Evolutionary conservation across 2,888 invertebrate species (phyloP).

Genomic region (Cecidostiba fungosa): DNA sequence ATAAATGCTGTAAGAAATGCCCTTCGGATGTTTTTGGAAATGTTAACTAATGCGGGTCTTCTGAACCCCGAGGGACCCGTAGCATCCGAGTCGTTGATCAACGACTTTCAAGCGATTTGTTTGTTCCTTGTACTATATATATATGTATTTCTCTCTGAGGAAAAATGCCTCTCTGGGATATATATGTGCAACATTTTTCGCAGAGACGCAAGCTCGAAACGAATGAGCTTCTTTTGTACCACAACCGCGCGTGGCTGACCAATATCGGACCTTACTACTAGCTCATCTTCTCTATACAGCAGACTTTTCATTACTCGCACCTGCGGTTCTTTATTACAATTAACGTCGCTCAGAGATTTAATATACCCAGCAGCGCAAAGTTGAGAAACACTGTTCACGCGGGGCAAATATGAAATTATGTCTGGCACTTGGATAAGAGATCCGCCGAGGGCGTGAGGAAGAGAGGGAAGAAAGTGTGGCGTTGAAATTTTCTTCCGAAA

Average conservation of each 20-base stretch:
- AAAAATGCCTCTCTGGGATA: neutral
- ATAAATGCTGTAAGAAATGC: neutral
- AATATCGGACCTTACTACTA: neutral
- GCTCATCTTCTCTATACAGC: neutral
- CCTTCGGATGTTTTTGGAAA: slow-evolving; percentile 1
- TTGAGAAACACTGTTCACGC: neutral
- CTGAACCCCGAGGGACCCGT: neutral
- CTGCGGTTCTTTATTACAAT: neutral
- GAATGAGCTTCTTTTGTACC: neutral
- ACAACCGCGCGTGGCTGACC: neutral
- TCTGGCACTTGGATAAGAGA: neutral
- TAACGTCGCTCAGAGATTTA: neutral
- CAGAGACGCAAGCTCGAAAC: neutral
- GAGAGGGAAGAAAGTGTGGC: neutral
- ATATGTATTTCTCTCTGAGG: neutral
- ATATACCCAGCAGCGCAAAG: neutral
- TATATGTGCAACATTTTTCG: neutral
- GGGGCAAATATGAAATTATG: slow-evolving; percentile 6
- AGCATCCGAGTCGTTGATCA: neutral
- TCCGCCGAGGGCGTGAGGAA: neutral
- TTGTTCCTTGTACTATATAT: neutral
- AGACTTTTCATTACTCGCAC: neutral
- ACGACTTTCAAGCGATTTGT: neutral
- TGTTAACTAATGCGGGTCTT: neutral
- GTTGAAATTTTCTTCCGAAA: slow-evolving; percentile 1